These are phyloP conservation scores for Phaetusa simplex DNA, from an alignment of 2,113 vertebrate genomes.

Conservation along the genomic window DNA sequence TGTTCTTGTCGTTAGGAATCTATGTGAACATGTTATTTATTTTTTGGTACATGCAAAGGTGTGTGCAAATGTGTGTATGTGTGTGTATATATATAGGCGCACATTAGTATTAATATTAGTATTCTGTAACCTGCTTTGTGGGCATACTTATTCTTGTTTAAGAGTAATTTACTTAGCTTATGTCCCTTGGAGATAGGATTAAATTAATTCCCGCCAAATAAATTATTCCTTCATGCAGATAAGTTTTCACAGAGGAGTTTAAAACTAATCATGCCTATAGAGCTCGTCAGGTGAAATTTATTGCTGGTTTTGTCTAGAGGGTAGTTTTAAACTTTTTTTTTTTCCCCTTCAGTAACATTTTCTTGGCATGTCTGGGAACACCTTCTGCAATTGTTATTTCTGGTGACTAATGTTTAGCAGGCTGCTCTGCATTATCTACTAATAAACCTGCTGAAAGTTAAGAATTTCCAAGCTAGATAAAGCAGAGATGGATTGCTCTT, in stretches of 20 bases:
- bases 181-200: neutral
- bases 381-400: neutral
- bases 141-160: neutral
- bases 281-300: neutral
- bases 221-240: neutral
- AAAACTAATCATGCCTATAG: neutral
- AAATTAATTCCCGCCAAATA: neutral
- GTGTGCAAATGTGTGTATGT: too few species aligned
- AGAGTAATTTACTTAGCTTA: neutral
- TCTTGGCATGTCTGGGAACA: neutral
- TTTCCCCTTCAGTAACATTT: too few species aligned
- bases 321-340: neutral
- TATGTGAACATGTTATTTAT: rapidly evolving
- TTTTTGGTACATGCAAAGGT: rapidly evolving
- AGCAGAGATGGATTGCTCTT: neutral
- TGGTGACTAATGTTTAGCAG: neutral
- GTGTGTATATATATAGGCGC: rapidly evolving
- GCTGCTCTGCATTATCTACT: neutral
- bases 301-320: neutral
- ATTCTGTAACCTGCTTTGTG: neutral
- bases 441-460: neutral
- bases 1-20: neutral
- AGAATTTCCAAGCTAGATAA: neutral
- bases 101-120: neutral
- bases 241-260: neutral